phyloP scores from a whole-genome alignment of 2,113 vertebrate genomes.

The Forbesichthys papilliferus region DNA sequence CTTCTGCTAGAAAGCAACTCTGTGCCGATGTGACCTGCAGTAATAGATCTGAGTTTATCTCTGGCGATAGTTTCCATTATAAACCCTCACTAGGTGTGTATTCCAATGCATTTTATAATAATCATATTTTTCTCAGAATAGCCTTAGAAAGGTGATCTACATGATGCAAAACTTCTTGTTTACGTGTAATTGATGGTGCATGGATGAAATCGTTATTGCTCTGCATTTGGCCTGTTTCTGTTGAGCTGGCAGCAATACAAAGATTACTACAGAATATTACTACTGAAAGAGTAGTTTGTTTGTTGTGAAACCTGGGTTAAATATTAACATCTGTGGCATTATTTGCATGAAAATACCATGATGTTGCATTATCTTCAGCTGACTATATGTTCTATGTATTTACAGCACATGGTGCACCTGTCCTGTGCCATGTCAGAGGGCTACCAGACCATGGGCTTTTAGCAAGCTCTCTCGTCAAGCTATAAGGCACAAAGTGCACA shows the following conservation, averaged over 20 bases:
- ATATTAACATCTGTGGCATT: no score
- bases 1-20: constrained; percentile 6
- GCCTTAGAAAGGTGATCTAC: not conserved
- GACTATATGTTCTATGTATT: no score
- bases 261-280: no score
- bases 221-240: no score
- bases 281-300: no score
- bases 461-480: constrained; percentile 9
- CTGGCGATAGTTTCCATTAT: constrained; percentile 40
- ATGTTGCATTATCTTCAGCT: no score
- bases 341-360: no score
- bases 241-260: no score
- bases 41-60: constrained; percentile 15
- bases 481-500: constrained; percentile 24
- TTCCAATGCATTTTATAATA: not conserved
- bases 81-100: constrained; percentile 8
- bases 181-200: not conserved
- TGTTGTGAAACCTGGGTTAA: no score
- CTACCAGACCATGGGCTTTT: not conserved
- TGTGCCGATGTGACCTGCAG: not conserved
- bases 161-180: not conserved
- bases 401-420: not conserved
- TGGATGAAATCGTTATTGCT: no score
- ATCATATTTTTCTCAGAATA: not conserved
- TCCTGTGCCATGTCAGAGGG: not conserved